These are phyloP conservation scores for Phengaris arion DNA, from an alignment of 2,888 invertebrate genomes.

Conservation along the genomic window DNA sequence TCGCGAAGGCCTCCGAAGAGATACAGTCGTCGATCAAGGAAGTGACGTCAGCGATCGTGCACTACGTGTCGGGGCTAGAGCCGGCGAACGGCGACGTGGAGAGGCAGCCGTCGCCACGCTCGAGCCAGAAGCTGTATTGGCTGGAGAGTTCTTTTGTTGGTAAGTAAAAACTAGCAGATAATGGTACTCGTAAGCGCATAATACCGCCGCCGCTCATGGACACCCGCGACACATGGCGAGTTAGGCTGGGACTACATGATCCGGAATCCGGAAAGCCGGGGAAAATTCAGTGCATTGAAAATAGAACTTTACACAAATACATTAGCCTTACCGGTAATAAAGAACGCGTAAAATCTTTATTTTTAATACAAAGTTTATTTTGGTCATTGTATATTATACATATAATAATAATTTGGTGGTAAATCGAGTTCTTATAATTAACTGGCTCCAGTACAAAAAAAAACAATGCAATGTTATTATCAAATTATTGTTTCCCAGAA, in stretches of 20 bases:
- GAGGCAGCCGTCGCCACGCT: constrained; percentile 77
- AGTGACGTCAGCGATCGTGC: constrained; percentile 95
- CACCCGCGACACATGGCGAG: no score
- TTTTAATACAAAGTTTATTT: no score
- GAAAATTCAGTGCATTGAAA: no score
- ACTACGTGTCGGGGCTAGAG: constrained; percentile 88
- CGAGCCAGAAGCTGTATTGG: constrained; percentile 90
- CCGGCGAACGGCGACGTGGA: constrained; percentile 79
- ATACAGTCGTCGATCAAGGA: constrained; percentile 94
- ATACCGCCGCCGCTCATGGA: no score
- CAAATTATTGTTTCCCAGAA: neutral
- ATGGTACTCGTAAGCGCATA: no score
- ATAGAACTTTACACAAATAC: no score
- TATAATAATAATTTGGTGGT: neutral
- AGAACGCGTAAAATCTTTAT: no score
- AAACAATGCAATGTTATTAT: neutral
- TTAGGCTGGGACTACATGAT: no score
- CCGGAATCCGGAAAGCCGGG: no score
- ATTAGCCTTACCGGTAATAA: no score
- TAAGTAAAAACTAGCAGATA: constrained; percentile 43
- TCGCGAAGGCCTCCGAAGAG: constrained; percentile 80
- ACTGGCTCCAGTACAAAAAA: neutral
- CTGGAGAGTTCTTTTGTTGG: constrained; percentile 92
- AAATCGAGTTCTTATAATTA: neutral
- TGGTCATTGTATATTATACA: no score